Evolutionary conservation across 2,888 invertebrate genomes (phyloP).

Genomic region (Lordiphosa fenestrarum): DNA sequence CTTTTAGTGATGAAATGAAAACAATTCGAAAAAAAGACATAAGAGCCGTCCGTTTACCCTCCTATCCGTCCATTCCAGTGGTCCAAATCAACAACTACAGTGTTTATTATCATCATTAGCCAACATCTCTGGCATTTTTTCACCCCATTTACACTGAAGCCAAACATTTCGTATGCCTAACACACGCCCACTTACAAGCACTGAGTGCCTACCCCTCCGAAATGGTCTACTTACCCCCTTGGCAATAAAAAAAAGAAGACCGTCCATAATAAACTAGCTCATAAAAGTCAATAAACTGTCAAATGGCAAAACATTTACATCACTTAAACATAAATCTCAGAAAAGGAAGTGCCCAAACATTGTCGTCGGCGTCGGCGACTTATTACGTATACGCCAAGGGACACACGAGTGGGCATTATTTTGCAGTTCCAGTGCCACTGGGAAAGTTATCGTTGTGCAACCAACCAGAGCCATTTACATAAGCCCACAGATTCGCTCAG

Average conservation of each 20-base stretch:
- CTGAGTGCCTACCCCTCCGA: background rate
- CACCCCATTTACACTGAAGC: constrained; percentile 21
- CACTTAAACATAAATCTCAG: constrained; percentile 50
- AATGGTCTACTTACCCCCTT: constrained; percentile 13
- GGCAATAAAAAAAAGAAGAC: constrained; percentile 25
- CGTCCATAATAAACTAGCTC: constrained; percentile 57
- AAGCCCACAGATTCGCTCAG: constrained; percentile 41
- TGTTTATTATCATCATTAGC: constrained; percentile 39
- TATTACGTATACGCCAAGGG: constrained; percentile 38
- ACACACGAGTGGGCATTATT: constrained; percentile 8
- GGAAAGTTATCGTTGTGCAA: background rate
- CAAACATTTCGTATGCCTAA: constrained; percentile 23
- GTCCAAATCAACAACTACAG: constrained; percentile 5
- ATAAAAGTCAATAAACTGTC: constrained; percentile 67
- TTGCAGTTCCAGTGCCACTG: background rate
- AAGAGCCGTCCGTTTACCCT: too few relatives aligned
- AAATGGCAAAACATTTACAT: constrained; percentile 58
- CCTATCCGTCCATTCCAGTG: background rate
- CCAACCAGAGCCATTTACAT: constrained; percentile 42
- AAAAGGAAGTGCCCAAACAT: constrained; percentile 15
- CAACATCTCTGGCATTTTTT: constrained; percentile 20
- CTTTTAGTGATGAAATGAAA: too few relatives aligned
- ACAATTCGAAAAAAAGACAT: too few relatives aligned
- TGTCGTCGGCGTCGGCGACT: constrained; percentile 14
- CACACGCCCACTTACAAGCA: constrained; percentile 36